phyloP scores from a whole-genome alignment of 2,797 vertebrate species.

The Macropodus opercularis region DNA sequence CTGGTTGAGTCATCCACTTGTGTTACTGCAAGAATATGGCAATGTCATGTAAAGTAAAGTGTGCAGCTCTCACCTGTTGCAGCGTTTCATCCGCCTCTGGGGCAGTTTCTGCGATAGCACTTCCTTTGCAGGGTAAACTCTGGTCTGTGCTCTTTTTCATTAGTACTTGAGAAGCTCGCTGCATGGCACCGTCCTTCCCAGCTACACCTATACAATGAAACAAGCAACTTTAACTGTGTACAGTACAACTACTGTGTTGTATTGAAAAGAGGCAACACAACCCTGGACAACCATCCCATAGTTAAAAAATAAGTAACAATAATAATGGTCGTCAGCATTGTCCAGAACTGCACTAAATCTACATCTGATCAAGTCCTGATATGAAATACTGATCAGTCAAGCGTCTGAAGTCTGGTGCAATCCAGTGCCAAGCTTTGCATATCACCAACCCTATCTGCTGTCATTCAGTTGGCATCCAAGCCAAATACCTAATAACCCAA shows the following conservation, averaged over 20 bases:
- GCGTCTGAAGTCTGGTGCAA: background rate
- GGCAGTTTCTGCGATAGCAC: constrained; percentile 25
- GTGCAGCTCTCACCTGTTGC: constrained; percentile 46
- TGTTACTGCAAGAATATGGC: background rate
- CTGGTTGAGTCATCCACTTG: background rate
- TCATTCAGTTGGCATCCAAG: background rate
- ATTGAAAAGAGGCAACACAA: background rate
- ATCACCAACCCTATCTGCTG: background rate
- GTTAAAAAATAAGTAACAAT: no score
- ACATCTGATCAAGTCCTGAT: background rate
- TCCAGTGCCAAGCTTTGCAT: background rate
- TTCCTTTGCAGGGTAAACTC: constrained; percentile 33
- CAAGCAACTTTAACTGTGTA: background rate
- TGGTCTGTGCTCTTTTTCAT: constrained; percentile 54
- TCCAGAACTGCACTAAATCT: background rate
- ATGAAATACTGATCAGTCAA: background rate
- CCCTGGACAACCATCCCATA: no score
- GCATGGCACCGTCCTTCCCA: constrained; percentile 51
- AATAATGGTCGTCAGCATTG: no score
- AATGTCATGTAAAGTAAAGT: background rate
- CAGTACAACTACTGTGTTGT: no score
- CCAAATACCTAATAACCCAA: background rate
- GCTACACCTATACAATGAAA: constrained; percentile 50
- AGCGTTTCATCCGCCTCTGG: constrained; percentile 33
- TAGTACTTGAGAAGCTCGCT: constrained; percentile 53